phyloP scores from a whole-genome alignment of 2,888 invertebrate genomes.

The Alentia gelatinosa region DNA sequence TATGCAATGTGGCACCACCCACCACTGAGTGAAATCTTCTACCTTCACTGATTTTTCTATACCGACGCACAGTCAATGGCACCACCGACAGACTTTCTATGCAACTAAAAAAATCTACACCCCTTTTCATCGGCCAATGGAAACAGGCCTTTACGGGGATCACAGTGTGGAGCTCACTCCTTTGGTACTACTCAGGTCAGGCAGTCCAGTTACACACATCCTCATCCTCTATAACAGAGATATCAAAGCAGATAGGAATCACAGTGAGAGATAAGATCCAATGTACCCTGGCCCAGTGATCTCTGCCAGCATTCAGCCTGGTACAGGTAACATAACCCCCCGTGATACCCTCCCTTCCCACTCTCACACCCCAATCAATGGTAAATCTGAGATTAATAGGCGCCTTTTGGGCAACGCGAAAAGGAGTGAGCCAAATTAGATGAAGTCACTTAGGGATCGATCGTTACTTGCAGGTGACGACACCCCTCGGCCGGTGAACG shows the following conservation, averaged over 20 bases:
- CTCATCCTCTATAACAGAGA: background rate
- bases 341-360: background rate
- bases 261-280: too few relatives aligned
- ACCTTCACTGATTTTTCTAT: too few relatives aligned
- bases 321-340: background rate
- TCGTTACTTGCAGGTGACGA: background rate
- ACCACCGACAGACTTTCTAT: too few relatives aligned
- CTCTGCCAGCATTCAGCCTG: background rate
- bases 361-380: background rate
- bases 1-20: too few relatives aligned
- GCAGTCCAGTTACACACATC: background rate
- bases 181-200: background rate
- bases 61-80: too few relatives aligned
- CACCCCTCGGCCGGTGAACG: background rate
- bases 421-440: constrained; percentile 20
- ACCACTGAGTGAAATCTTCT: too few relatives aligned
- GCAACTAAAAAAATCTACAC: too few relatives aligned
- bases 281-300: too few relatives aligned
- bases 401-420: background rate
- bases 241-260: background rate
- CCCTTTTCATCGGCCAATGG: too few relatives aligned
- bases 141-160: too few relatives aligned
- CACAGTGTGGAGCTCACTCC: too few relatives aligned
- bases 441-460: background rate
- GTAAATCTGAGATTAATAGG: constrained; percentile 17